Conservation (phyloP, 2,113 vertebrate species). For the Bubo scandiacus region DNA sequence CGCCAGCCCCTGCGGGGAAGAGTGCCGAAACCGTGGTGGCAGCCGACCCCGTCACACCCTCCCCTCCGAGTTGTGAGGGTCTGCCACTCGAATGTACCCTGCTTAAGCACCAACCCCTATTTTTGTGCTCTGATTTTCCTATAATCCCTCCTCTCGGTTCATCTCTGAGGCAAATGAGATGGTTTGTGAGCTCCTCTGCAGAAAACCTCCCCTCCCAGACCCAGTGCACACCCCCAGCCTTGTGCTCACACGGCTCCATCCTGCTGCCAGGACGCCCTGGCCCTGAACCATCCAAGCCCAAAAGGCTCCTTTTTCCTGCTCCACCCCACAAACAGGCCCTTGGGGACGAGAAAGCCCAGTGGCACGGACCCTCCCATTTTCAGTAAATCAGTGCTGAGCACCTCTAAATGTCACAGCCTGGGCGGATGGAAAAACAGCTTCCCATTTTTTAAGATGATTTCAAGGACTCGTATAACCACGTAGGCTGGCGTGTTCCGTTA, state of each 20-base stretch:
- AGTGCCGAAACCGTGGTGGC: fast-evolving
- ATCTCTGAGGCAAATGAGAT: neutral
- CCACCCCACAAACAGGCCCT: neutral
- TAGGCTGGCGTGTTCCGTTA: neutral
- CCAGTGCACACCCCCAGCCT: neutral
- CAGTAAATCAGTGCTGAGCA: neutral
- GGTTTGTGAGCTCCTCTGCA: neutral
- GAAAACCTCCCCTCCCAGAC: neutral
- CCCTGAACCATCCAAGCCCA: neutral
- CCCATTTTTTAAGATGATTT: neutral
- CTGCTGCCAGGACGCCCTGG: fast-evolving
- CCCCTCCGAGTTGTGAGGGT: fast-evolving
- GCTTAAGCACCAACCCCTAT: neutral
- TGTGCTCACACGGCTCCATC: neutral
- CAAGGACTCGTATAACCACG: neutral
- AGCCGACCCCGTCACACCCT: fast-evolving
- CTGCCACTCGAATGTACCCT: fast-evolving
- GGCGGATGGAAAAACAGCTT: neutral
- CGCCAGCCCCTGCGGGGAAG: neutral
- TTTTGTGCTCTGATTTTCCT: neutral
- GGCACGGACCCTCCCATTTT: neutral
- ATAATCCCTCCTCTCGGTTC: neutral
- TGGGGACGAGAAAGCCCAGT: neutral
- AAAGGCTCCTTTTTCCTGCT: neutral
- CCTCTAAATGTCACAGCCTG: neutral